phyloP scores from a whole-genome alignment of 2,113 vertebrate genomes.

The Gobio gobio region DNA sequence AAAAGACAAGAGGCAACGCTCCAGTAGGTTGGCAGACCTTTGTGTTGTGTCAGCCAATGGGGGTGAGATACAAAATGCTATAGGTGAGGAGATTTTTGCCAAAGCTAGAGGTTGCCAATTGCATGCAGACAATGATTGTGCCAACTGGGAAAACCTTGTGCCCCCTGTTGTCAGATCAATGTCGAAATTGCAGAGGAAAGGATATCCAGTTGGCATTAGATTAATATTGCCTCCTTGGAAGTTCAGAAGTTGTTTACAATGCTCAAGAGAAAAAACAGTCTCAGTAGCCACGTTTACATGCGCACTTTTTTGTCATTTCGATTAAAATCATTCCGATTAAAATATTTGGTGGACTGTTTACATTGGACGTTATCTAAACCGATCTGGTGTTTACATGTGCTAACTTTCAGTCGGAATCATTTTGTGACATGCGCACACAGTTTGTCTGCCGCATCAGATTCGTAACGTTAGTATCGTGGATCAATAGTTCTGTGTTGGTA shows the following conservation, averaged over 20 bases:
- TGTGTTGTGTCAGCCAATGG: constrained; percentile 30
- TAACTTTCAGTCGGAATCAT: too few species aligned
- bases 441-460: too few species aligned
- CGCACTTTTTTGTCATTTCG: too few species aligned
- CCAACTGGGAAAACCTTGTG: constrained; percentile 14
- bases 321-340: too few species aligned
- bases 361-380: too few species aligned
- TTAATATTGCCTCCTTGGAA: neutral
- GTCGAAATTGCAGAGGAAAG: constrained; percentile 3
- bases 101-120: constrained; percentile 29
- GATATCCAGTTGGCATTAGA: constrained; percentile 7
- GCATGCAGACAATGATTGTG: neutral
- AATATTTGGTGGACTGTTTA: too few species aligned
- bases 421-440: too few species aligned
- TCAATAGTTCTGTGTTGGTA: too few species aligned
- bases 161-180: constrained; percentile 22
- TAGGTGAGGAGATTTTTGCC: constrained; percentile 31
- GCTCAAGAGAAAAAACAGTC: neutral
- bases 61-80: constrained; percentile 35
- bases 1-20: constrained; percentile 6
- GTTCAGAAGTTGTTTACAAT: neutral
- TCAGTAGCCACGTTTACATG: too few species aligned
- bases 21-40: constrained; percentile 31
- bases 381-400: too few species aligned
- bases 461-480: too few species aligned